Conservation (phyloP, 2,888 invertebrate genomes). For the Caenorhabditis sp. region DNA sequence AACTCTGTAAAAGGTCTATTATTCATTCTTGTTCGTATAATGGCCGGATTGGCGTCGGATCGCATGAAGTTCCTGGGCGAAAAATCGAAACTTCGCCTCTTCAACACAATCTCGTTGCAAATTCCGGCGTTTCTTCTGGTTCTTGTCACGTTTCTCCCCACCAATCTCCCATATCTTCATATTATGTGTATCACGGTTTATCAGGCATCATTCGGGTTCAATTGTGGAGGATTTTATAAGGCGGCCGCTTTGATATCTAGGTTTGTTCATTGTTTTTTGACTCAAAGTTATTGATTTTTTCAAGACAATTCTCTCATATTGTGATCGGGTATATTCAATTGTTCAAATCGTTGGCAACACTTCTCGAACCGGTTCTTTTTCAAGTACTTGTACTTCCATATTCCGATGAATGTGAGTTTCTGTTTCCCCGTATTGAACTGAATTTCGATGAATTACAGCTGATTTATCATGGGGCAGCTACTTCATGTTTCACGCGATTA, state of each 20-base stretch:
- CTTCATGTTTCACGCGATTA: constrained; percentile 32
- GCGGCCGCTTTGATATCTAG: constrained; percentile 48
- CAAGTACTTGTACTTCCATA: constrained; percentile 28
- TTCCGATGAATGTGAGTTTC: constrained; percentile 13
- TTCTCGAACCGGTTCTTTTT: constrained; percentile 45
- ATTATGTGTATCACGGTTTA: constrained; percentile 41
- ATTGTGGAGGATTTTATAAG: constrained; percentile 49
- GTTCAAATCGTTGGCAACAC: constrained; percentile 49
- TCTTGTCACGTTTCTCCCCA: constrained; percentile 27
- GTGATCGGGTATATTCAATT: constrained; percentile 51
- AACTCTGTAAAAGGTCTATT: constrained; percentile 39
- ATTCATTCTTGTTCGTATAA: constrained; percentile 34
- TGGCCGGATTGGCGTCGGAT: constrained; percentile 40
- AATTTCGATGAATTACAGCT: constrained; percentile 11
- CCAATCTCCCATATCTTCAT: constrained; percentile 37
- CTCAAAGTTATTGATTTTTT: background rate
- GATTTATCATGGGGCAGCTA: constrained; percentile 35
- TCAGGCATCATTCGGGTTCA: constrained; percentile 48
- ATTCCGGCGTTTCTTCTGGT: constrained; percentile 42
- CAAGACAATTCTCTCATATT: constrained; percentile 45
- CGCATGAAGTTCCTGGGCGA: constrained; percentile 27
- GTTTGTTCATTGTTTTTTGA: constrained; percentile 1
- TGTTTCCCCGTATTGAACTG: background rate
- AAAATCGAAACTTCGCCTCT: constrained; percentile 40
- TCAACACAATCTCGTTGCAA: constrained; percentile 44